Conservation (phyloP, 2,888 invertebrate species). For the Eumerus sabulonum region DNA sequence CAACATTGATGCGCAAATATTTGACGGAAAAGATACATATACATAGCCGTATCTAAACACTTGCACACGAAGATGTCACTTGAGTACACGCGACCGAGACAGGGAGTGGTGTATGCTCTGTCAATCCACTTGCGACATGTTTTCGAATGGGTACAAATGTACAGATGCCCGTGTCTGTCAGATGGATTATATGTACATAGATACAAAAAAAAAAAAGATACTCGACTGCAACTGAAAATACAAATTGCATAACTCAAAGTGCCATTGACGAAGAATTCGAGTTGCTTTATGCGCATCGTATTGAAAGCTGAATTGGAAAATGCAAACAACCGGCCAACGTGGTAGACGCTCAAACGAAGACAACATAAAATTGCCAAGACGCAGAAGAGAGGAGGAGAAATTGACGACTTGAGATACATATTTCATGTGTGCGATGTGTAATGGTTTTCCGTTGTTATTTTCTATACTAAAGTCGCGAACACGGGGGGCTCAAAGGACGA, state of each 20-base stretch:
- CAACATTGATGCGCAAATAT: constrained; percentile 50
- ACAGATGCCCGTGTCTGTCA: constrained; percentile 32
- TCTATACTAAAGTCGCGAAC: constrained; percentile 6
- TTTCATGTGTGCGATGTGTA: constrained; percentile 56
- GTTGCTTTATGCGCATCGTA: constrained; percentile 15
- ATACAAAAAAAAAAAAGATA: constrained; percentile 15
- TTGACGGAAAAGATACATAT: constrained; percentile 34
- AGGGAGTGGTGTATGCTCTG: constrained; percentile 42
- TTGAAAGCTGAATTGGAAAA: constrained; percentile 48
- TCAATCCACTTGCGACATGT: constrained; percentile 29
- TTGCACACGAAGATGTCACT: not conserved
- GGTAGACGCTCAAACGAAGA: constrained; percentile 2
- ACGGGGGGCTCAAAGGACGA: constrained; percentile 14
- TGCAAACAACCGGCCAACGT: constrained; percentile 23
- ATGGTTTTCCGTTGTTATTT: constrained; percentile 49
- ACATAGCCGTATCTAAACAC: not conserved
- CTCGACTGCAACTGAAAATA: constrained; percentile 4
- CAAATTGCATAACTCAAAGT: constrained; percentile 36
- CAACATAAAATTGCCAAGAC: not conserved
- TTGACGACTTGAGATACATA: constrained; percentile 41
- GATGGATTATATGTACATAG: constrained; percentile 28
- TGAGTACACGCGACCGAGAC: constrained; percentile 1
- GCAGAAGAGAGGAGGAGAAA: too few species aligned
- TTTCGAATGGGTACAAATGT: constrained; percentile 38
- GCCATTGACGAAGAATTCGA: not conserved